Percentiles rank a stretch among this genome's conserved stretches.
Conservation (phyloP, 2,797 vertebrate genomes). For the Enteromius mattozi region DNA sequence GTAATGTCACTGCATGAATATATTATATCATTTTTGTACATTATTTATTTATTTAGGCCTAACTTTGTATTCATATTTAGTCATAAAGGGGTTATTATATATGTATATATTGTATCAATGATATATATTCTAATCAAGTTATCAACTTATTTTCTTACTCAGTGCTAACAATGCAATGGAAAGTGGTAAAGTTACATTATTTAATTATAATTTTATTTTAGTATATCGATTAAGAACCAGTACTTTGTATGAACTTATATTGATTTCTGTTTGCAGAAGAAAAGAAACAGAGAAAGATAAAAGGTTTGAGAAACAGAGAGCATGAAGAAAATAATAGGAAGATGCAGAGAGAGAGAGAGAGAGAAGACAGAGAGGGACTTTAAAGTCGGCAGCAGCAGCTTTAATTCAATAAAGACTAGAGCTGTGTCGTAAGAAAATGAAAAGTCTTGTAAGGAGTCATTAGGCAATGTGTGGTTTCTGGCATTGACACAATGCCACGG, state of each 20-base stretch:
- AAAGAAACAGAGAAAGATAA: neutral
- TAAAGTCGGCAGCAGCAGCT: constrained; percentile 33
- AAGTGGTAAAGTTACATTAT: neutral
- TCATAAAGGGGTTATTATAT: neutral
- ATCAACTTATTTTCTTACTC: neutral
- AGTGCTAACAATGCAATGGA: neutral
- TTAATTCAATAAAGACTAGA: constrained; percentile 59
- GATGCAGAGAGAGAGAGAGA: constrained; percentile 7
- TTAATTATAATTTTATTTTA: neutral
- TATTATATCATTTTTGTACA: neutral
- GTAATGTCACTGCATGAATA: too few relatives aligned
- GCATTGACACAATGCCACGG: constrained; percentile 33
- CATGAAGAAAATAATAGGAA: neutral
- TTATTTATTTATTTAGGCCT: neutral
- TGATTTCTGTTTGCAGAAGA: neutral
- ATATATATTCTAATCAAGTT: too few relatives aligned
- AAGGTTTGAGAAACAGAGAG: constrained; percentile 18
- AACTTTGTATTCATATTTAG: neutral
- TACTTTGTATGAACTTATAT: neutral
- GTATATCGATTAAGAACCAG: neutral
- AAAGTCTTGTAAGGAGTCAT: constrained; percentile 57
- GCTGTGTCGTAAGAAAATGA: constrained; percentile 56
- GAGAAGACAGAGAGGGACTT: constrained; percentile 9
- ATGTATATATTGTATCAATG: too few relatives aligned
- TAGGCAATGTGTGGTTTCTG: constrained; percentile 50